phyloP scores from a whole-genome alignment of 2,113 vertebrate genomes.

The Turnix velox region DNA sequence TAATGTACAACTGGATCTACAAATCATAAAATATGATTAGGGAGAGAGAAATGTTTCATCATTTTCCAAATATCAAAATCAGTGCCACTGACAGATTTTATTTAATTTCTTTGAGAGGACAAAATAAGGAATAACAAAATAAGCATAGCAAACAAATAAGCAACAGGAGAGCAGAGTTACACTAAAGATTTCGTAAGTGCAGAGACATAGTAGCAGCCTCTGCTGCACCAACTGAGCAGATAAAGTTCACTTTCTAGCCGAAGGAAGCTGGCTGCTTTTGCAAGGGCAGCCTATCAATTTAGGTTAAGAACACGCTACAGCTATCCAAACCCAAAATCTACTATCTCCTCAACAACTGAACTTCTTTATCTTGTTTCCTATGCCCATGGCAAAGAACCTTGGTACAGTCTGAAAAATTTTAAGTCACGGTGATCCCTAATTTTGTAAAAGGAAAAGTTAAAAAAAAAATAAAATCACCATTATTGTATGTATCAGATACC shows the following conservation, averaged over 20 bases:
- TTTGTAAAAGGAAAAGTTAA: background rate
- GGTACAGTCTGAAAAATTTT: background rate
- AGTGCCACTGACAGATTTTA: background rate
- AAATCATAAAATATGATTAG: background rate
- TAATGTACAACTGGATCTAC: background rate
- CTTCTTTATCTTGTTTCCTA: background rate
- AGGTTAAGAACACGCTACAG: background rate
- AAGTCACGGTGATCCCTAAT: background rate
- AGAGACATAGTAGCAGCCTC: background rate
- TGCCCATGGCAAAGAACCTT: background rate
- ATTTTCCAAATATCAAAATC: background rate
- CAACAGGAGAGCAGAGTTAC: background rate
- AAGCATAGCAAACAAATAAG: background rate
- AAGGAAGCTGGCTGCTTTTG: background rate
- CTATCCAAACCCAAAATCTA: background rate
- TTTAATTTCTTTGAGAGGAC: background rate
- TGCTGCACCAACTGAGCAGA: background rate
- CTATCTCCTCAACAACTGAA: background rate
- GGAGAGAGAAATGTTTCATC: background rate
- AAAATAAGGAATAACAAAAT: background rate
- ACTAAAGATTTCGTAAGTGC: background rate
- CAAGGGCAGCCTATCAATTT: background rate
- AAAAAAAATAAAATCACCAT: no score
- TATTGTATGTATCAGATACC: background rate
- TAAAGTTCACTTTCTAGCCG: background rate